Evolutionary conservation across 2,888 invertebrate species (phyloP), one percentile per base, ranked within the genome.

Genomic region (Melanostoma mellinum): DNA sequence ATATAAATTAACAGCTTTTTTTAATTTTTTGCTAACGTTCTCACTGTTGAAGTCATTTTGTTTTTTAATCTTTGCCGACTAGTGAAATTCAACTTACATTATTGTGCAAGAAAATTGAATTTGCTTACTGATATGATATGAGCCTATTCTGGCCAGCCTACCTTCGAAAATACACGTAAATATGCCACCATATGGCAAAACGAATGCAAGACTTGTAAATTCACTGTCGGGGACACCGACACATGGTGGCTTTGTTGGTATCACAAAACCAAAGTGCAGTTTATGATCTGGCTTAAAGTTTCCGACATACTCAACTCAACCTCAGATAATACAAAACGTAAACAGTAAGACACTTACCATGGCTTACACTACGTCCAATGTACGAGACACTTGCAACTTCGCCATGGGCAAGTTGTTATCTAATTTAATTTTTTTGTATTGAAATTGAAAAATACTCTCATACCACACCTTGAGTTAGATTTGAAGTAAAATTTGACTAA

Each of bases 201-300:
- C 20, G 40, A 56, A 35, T 63, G 69, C 68, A 69, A 52, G 9
- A 48, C 52, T 65, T 52, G 53, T 60, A 20, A 61, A 60, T 67
- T 73, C 73, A 73, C 40, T 73, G 73, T 61, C 78, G 78, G 60
- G 78, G 78, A 79, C 72, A 65, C 72, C 73, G 78, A 79, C 72
- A 65, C 72, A 40, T 38, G 6, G 5, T 35, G n/a, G 46, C 36
- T 58, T 52, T 63, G 33, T 72, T 63, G n/a, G 38, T 44, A 48
- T 63, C 63, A 73, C 53, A 60, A 72, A 46, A 48, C 35, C 40
- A 2, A 72, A 79, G 55, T 74, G 79, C 68, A 74, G 38, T 61
- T 73, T 67, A 35, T 68, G 55, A 74, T 74, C 74, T 44, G 40
- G 73, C 55, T 48, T 52, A 75, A 61, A 36, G 10, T 33, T 20